Conservation (phyloP, 1,140 invertebrate genomes). For the Brachionus manjavacas region DNA sequence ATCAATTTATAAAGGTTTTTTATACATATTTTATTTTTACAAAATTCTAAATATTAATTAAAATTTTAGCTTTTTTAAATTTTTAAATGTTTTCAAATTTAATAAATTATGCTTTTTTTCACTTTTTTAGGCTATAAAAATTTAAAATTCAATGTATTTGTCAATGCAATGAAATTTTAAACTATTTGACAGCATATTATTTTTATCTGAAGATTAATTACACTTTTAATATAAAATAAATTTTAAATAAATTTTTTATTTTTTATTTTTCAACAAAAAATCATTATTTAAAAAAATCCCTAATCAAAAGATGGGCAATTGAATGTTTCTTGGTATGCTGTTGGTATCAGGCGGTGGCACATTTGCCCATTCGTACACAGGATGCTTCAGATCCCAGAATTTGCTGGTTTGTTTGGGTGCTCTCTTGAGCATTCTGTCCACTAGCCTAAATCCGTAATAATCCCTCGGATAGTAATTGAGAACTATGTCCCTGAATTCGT, state of each 20-base stretch:
- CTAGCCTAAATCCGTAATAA: conserved; percentile 12
- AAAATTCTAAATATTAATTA: no score
- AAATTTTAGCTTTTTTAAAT: no score
- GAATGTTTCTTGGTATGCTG: conserved; percentile 27
- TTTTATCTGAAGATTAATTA: no score
- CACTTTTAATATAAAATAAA: not conserved
- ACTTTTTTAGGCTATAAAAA: no score
- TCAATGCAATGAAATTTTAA: no score
- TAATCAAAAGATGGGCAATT: conserved; percentile 4
- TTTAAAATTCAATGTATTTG: no score
- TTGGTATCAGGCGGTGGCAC: conserved; percentile 38
- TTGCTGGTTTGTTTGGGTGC: conserved; percentile 27
- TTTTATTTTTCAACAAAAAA: not conserved
- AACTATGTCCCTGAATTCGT: conserved; percentile 39
- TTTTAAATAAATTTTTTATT: not conserved
- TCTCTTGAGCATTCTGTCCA: conserved; percentile 12
- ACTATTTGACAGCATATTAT: no score
- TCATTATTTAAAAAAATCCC: not conserved
- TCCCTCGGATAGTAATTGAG: conserved; percentile 38
- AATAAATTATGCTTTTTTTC: no score
- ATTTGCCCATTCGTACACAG: conserved; percentile 41
- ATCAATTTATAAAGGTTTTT: no score
- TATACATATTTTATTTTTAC: no score
- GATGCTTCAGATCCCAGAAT: conserved; percentile 40
- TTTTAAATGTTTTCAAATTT: no score